A percentile compares a stretch with the other conserved stretches of the same genome.
phyloP scores from a whole-genome alignment of 2,113 vertebrate genomes.

The Podiceps cristatus region DNA sequence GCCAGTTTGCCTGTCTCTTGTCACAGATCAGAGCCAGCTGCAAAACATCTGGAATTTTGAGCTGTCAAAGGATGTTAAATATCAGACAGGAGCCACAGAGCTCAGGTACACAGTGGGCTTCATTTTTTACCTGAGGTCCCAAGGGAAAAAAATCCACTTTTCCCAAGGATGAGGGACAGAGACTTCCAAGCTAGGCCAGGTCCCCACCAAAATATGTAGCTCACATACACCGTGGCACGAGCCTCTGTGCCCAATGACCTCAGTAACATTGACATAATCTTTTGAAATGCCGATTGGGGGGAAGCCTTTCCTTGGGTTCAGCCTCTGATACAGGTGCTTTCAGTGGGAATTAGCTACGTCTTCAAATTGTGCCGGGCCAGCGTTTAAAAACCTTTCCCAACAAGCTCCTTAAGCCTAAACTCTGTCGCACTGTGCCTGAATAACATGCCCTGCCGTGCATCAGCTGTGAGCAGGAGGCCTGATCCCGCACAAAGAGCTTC shows the following conservation, averaged over 20 bases:
- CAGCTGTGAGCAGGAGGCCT: not conserved
- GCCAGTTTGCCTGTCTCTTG: not conserved
- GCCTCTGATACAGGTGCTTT: not conserved
- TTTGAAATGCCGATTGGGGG: not conserved
- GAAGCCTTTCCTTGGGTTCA: not conserved
- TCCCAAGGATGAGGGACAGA: rapidly evolving
- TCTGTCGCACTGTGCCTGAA: not conserved
- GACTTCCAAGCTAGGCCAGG: no score
- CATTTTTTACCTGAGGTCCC: not conserved
- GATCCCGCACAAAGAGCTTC: constrained; percentile 3
- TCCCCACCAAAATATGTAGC: not conserved
- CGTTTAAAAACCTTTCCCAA: not conserved
- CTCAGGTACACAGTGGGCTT: not conserved
- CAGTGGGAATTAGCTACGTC: not conserved
- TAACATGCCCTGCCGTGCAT: not conserved
- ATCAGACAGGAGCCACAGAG: not conserved
- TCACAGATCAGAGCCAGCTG: not conserved
- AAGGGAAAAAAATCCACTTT: not conserved
- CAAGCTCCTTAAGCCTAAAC: not conserved
- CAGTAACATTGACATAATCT: not conserved
- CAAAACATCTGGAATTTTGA: not conserved
- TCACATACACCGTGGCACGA: not conserved
- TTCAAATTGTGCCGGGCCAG: rapidly evolving
- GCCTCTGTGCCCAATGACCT: not conserved
- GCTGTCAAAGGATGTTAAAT: not conserved